Percentiles rank a stretch among this genome's conserved stretches.
Evolutionary conservation across 2,888 invertebrate species (phyloP).

Genomic region (Ichneumon xanthorius): DNA sequence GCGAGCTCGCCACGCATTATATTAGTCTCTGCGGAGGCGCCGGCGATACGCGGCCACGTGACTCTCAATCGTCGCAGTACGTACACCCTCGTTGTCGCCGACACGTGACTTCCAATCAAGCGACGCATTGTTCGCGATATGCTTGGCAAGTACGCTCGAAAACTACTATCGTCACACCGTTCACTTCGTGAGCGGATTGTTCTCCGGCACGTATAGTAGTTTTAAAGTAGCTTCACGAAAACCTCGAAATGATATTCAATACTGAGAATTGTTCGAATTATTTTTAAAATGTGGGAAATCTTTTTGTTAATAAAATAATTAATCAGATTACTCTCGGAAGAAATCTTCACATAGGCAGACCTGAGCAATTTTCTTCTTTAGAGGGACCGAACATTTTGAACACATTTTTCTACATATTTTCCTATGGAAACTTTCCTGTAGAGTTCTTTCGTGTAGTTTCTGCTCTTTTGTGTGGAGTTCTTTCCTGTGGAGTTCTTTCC

Average conservation of each 20-base stretch:
- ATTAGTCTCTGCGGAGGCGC: slow-evolving; percentile 64
- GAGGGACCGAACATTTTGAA: no score
- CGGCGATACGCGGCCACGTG: slow-evolving; percentile 56
- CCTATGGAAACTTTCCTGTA: no score
- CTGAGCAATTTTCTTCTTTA: no score
- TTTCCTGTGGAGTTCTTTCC: no score
- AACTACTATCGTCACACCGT: slow-evolving; percentile 25
- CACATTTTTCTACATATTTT: no score
- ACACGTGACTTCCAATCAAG: slow-evolving; percentile 83
- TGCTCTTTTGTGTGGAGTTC: no score
- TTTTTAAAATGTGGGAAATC: no score
- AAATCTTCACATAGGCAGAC: no score
- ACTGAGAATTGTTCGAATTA: no score
- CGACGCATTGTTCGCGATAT: slow-evolving; percentile 71
- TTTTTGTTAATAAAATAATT: no score
- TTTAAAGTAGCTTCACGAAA: not conserved
- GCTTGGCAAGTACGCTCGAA: slow-evolving; percentile 52
- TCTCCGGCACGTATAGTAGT: not conserved
- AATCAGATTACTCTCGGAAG: no score
- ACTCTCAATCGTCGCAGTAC: slow-evolving; percentile 27
- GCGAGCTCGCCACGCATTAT: slow-evolving; percentile 41
- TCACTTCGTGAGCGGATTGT: slow-evolving; percentile 22
- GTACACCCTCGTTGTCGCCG: slow-evolving; percentile 71
- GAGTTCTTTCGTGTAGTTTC: no score
- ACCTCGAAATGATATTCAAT: not conserved